These are phyloP conservation scores for Nothocercus julius DNA, from an alignment of 2,113 vertebrate species.

Conservation along the genomic window DNA sequence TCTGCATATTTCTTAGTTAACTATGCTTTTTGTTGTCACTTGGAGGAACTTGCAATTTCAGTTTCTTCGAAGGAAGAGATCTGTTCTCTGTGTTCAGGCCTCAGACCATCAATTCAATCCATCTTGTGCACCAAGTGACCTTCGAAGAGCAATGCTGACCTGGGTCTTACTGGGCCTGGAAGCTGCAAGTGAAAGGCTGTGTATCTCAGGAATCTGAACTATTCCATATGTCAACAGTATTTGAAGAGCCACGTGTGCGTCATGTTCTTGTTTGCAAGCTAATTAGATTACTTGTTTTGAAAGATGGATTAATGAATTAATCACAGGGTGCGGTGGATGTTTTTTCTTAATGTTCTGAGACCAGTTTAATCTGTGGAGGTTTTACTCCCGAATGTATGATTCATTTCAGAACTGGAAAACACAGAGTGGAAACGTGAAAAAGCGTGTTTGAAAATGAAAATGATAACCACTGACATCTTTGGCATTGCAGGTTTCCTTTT, in stretches of 20 bases:
- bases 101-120: neutral
- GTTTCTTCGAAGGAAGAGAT: neutral
- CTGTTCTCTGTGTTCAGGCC: neutral
- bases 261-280: conserved; percentile 59
- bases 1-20: neutral
- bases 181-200: conserved; percentile 20
- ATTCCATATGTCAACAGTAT: conserved; percentile 31
- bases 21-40: neutral
- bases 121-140: neutral
- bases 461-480: neutral
- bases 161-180: neutral
- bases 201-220: neutral
- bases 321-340: conserved; percentile 36
- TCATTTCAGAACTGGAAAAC: conserved; percentile 29
- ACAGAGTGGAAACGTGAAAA: neutral
- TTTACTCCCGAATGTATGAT: neutral
- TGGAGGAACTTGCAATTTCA: neutral
- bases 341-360: conserved; percentile 36
- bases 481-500: neutral
- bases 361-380: neutral
- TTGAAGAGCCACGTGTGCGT: conserved; percentile 27
- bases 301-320: conserved; percentile 61
- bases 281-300: conserved; percentile 61
- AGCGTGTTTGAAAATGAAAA: neutral
- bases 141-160: neutral